Evolutionary conservation across 53 echinoderm and acorn worm genomes (phyloP).

Genomic region (Holothuria scabra): DNA sequence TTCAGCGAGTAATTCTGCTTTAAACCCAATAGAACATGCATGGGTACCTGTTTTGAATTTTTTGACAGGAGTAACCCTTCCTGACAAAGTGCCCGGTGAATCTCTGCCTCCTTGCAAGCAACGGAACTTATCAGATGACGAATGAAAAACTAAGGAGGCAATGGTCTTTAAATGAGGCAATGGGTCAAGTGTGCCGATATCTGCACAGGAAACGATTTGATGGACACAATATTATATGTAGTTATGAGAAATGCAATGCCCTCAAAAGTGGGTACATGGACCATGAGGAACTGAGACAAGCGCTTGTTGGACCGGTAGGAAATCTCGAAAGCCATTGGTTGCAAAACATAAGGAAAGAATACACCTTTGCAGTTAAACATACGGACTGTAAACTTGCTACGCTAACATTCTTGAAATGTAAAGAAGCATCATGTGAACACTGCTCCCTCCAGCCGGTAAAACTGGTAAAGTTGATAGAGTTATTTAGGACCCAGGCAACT

Average conservation of each 20-base stretch:
- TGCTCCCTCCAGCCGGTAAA: neutral
- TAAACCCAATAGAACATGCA: neutral
- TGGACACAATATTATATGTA: no score
- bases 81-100: constrained; percentile 4
- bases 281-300: neutral
- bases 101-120: constrained; percentile 14
- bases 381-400: neutral
- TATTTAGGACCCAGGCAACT: neutral
- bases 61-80: constrained; percentile 5
- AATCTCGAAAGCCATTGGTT: neutral
- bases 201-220: no score
- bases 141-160: no score
- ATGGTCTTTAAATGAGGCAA: no score
- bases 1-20: neutral
- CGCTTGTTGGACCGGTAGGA: neutral
- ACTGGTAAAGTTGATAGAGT: neutral
- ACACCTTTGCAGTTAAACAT: neutral
- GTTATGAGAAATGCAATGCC: no score
- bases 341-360: neutral
- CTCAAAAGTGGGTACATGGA: no score
- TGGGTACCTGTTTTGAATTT: neutral
- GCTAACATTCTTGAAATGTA: constrained; percentile 19
- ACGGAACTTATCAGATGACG: no score
- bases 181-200: no score
- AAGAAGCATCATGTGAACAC: neutral